Percentiles rank a stretch among this genome's conserved stretches.
Evolutionary conservation across 1,140 invertebrate genomes (phyloP).

Genomic region (Formica exsecta): DNA sequence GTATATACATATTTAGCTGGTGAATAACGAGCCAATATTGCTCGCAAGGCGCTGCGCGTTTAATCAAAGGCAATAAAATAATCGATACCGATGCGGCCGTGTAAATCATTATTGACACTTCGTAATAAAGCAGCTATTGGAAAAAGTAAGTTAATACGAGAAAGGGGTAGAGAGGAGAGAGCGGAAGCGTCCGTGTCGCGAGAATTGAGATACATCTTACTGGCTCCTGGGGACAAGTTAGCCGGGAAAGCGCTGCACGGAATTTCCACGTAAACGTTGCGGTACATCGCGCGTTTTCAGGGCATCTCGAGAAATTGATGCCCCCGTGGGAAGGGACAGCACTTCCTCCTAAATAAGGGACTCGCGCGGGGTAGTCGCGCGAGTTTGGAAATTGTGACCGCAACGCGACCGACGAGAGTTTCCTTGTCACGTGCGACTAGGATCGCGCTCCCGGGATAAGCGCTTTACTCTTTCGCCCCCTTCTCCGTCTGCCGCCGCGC

Average conservation of each 20-base stretch:
- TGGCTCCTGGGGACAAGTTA: conserved; percentile 77
- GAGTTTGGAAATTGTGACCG: conserved; percentile 75
- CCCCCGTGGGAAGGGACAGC: conserved; percentile 69
- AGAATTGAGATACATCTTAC: conserved; percentile 62
- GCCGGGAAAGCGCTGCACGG: conserved; percentile 72
- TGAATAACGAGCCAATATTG: conserved; percentile 54
- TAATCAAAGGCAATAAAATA: conserved; percentile 58
- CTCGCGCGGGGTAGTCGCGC: conserved; percentile 54
- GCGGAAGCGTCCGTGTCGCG: background rate
- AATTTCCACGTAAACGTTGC: conserved; percentile 80
- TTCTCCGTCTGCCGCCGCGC: background rate
- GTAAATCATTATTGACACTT: conserved; percentile 53
- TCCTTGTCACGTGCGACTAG: conserved; percentile 70
- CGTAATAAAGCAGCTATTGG: conserved; percentile 56
- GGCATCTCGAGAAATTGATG: conserved; percentile 81
- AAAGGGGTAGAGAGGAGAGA: background rate
- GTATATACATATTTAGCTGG: background rate
- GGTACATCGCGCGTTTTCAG: conserved; percentile 74
- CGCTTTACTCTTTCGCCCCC: conserved; percentile 51
- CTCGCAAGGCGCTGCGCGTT: conserved; percentile 43
- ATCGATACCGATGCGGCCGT: conserved; percentile 36
- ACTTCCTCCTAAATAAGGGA: conserved; percentile 79
- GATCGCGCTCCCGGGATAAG: conserved; percentile 71
- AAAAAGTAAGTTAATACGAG: conserved; percentile 32
- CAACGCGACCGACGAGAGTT: conserved; percentile 65